Evolutionary conservation across 1,140 invertebrate genomes (phyloP).

Genomic region (Drosophila ironensis): DNA sequence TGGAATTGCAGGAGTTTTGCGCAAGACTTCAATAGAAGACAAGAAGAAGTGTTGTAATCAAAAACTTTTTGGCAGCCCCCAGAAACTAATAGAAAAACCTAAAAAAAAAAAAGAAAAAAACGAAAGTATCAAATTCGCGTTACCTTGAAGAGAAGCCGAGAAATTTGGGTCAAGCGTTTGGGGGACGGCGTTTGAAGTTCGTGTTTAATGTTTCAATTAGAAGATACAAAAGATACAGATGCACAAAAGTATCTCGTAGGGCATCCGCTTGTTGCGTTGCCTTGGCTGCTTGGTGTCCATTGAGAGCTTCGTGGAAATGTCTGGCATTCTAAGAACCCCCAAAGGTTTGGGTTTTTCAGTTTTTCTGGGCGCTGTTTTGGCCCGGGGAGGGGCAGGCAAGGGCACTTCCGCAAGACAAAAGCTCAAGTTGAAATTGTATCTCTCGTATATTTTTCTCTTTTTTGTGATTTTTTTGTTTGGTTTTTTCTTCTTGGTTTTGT

Average conservation of each 20-base stretch:
- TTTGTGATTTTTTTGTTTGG: neutral
- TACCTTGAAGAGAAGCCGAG: conserved; percentile 63
- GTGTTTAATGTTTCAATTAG: conserved; percentile 67
- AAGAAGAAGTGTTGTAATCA: conserved; percentile 59
- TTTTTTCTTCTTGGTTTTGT: conserved; percentile 1
- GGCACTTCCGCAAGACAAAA: conserved; percentile 30
- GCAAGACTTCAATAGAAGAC: conserved; percentile 58
- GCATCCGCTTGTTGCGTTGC: no score
- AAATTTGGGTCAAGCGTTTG: conserved; percentile 68
- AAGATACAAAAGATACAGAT: conserved; percentile 35
- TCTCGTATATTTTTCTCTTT: conserved; percentile 20
- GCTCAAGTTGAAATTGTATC: conserved; percentile 40
- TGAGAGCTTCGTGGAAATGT: conserved; percentile 44
- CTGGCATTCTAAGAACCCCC: conserved; percentile 50
- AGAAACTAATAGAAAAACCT: neutral
- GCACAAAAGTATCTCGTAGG: conserved; percentile 12
- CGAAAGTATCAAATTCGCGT: conserved; percentile 75
- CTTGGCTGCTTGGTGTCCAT: conserved; percentile 25
- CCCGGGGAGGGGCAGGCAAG: neutral
- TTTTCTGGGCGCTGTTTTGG: neutral
- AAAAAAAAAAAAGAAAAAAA: conserved; percentile 32
- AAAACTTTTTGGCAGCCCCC: conserved; percentile 38
- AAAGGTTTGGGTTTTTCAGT: conserved; percentile 14
- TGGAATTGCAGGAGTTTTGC: conserved; percentile 58
- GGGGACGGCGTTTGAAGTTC: conserved; percentile 45